Base-by-base conservation (phyloP, 1,140 invertebrate species). In the Tetramorium simillimum region DNA sequence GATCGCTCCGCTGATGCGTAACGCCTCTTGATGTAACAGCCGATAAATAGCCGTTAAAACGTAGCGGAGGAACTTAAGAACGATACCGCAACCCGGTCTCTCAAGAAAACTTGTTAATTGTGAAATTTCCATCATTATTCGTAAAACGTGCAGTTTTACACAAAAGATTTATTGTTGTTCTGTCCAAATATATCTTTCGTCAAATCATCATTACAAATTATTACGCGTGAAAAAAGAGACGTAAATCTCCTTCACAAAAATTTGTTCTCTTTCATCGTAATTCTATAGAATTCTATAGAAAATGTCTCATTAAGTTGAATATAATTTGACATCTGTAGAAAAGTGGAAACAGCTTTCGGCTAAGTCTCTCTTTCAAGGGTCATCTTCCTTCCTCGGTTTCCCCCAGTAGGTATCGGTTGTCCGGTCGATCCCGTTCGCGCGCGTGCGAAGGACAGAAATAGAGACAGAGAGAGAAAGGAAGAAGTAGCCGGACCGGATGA, bases 401-500 rank as follows among this genome's bases (percentile, higher is more conserved):
- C 33, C 33, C 24, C 46, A 14, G 6, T 43, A 24, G 60, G 43
- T 70, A 37, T 46, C 70, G 0, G 37, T 63, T 72, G 77, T 78
- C 49, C 62, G 58, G 56, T 53, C 63, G 24, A 43, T 10, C 43
- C 51, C 16, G 49, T 24, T 28, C 40, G 46, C 28, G 21, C 53
- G 49, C 12, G 80, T 10, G 16, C 24, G 16, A 72, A 28, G 73
- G 69, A 43, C n/a, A 33, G 58, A 49, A 33, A 70, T 2, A 62
- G 51, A 80, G 7, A 53, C 49, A 58, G 28, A 49, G 51, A 49
- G 77, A 18, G 40, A 10, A 1, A 56, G 46, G 46, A 75, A 86
- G 88, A 86, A 93, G 87, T 87, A 91, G 86, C 85, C 86, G 87
- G 91, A 88, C 88, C 90, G 89, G 87, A 89, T 92, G 90, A 87